Evolutionary conservation across 2,797 vertebrate species (phyloP), one percentile per base, ranked within the genome.

Genomic region (Zenarchopterus dispar): DNA sequence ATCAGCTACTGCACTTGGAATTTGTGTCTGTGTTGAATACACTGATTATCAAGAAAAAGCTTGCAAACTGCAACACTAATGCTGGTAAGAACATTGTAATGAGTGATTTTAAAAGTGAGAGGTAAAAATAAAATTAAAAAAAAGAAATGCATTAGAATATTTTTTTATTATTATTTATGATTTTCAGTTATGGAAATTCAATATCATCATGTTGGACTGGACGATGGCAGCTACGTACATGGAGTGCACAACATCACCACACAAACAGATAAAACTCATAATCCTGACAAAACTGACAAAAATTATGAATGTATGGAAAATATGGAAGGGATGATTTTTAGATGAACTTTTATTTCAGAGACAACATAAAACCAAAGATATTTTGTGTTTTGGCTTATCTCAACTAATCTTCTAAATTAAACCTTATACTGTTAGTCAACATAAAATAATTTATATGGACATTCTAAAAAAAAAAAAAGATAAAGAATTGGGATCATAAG

Each of bases 121-220:
- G 2, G 0, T 15, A 1, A 36, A n/a, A 44, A 43, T n/a, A n/a
- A n/a, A n/a, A n/a, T n/a, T n/a, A 21, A 13, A 41, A 54, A 13
- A 41, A 54, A 11, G 4, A n/a, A 5, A 15, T 0, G 0, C 0
- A 1, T 13, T 47, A 19, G 15, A 7, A 6, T 19, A 44, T 42
- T 16, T 6, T 16, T 42, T n/a, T 15, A 42, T n/a, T 18, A n/a
- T n/a, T 6, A 6, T 44, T 2, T 1, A 18, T 6, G 3, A 45
- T 11, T 68, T 62, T 58, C 58, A 79, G 78, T 17, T 8, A 93
- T 93, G 91, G 90, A 92, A 1, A 10, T 73, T 58, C 57, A 76
- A 39, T 93, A 91, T 61, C 70, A 84, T 1, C 82, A 66, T 7
- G 91, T 91, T 68, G 63, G 13, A 4, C 5, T 55, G 0, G 2